These are phyloP conservation scores for Chrysochloris asiatica DNA, from an alignment of 2,113 vertebrate genomes.

Conservation along the genomic window DNA sequence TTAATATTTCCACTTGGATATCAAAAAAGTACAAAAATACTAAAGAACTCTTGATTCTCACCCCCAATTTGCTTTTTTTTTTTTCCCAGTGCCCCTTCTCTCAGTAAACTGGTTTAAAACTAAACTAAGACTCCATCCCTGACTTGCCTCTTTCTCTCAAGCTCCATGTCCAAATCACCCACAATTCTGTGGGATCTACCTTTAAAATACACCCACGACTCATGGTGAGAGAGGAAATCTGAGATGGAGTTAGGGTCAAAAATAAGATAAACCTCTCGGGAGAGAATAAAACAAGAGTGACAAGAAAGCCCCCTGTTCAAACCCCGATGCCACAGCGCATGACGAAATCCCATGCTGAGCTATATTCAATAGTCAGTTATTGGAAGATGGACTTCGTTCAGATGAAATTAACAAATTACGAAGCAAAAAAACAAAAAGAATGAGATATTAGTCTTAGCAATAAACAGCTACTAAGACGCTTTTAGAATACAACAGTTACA, in stretches of 20 bases:
- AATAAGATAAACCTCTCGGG: background rate
- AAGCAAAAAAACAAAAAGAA: background rate
- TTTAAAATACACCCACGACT: background rate
- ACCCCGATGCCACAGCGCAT: background rate
- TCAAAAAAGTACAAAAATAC: background rate
- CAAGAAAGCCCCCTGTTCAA: background rate
- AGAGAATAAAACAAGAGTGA: background rate
- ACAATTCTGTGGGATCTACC: background rate
- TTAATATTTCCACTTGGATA: background rate
- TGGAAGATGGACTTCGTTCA: background rate
- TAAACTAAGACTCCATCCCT: background rate
- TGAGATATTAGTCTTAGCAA: background rate
- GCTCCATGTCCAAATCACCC: background rate
- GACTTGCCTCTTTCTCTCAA: no score
- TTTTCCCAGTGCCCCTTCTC: fast-evolving
- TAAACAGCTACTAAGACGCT: background rate
- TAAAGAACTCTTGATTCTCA: background rate
- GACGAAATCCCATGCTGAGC: background rate
- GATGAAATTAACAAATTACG: background rate
- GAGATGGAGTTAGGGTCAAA: background rate
- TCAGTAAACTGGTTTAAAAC: background rate
- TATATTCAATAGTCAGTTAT: background rate
- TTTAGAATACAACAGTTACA: background rate
- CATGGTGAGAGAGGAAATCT: background rate
- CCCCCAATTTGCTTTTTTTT: no score